Base-by-base conservation (phyloP, 2,797 vertebrate species). In the Labeo calbasu region DNA sequence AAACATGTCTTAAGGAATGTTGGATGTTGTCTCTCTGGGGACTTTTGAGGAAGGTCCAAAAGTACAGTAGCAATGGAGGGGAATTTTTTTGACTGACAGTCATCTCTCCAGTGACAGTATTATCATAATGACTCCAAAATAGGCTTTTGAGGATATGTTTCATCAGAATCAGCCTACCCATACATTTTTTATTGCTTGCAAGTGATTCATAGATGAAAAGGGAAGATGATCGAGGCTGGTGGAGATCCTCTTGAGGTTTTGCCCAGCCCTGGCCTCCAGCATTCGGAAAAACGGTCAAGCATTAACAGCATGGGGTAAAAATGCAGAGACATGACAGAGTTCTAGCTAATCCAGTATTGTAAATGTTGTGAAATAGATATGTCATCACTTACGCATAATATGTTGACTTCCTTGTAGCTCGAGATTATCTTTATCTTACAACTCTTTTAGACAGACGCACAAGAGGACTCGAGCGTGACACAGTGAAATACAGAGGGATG, bases 201-300 rank as follows among this genome's bases (percentile, higher is more conserved):
- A 92, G 91, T 94, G 92, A 92, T 85, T 94, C 90, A 87, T 88
- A 93, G 90, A 92, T 93, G 91, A 94, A 92, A 89, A 92, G 92
- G 88, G 68, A 91, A 93, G 91, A 91, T 80, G 90, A 89, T 90
- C 87, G 86, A 88, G 84, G 88, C 71, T 59, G 68, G 53, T 84
- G 81, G 71, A 68, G 71, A 73, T 80, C 63, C 85, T 83, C 71
- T 71, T 50, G 81, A 85, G 82, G 14, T 55, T 51, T 66, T 77
- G 61, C 65, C 82, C 63, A 77, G 19, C 82, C 82, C 65, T 83
- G 25, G 82, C 82, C 73, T 12, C 50, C 73, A 85, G 84, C 59
- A 6, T 21, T 51, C 59, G 14, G 32, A 63, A 79, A 32, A 48
- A 57, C 19, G 12, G 59, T 53, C 43, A 53, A 40, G 6, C 48